Conservation (phyloP, 2,888 invertebrate species). For the Noctua janthina region DNA sequence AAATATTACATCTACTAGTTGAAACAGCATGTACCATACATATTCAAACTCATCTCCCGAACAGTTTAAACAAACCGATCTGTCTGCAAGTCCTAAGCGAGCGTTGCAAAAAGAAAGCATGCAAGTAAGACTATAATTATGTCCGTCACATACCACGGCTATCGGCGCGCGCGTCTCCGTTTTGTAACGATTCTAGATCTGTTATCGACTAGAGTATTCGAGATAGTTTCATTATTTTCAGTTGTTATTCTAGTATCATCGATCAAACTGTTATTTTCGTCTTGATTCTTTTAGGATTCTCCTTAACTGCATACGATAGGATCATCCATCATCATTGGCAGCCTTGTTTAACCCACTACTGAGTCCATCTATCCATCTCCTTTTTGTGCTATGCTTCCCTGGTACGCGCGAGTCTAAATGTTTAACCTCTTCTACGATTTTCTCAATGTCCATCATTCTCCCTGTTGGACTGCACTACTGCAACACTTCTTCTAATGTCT, state of each 20-base stretch:
- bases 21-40: background rate
- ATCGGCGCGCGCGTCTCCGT: constrained; percentile 63
- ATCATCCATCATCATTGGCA: background rate
- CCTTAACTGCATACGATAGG: background rate
- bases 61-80: constrained; percentile 39
- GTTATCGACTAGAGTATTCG: constrained; percentile 60
- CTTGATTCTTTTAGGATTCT: background rate
- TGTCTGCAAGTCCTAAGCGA: constrained; percentile 56
- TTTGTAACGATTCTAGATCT: constrained; percentile 59
- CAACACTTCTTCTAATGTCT: background rate
- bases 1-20: background rate
- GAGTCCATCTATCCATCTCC: too few species aligned
- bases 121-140: constrained; percentile 70
- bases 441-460: background rate
- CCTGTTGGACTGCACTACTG: background rate
- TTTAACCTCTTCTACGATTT: background rate
- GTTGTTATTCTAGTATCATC: constrained; percentile 1
- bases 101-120: constrained; percentile 76
- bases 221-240: constrained; percentile 55
- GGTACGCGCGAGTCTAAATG: background rate
- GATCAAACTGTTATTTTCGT: background rate
- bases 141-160: constrained; percentile 72
- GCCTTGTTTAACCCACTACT: background rate
- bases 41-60: constrained; percentile 20
- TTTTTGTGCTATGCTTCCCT: background rate